Evolutionary conservation across 2,113 vertebrate species (phyloP), one percentile per base, ranked within the genome.

Genomic region (Marmota flaviventris): DNA sequence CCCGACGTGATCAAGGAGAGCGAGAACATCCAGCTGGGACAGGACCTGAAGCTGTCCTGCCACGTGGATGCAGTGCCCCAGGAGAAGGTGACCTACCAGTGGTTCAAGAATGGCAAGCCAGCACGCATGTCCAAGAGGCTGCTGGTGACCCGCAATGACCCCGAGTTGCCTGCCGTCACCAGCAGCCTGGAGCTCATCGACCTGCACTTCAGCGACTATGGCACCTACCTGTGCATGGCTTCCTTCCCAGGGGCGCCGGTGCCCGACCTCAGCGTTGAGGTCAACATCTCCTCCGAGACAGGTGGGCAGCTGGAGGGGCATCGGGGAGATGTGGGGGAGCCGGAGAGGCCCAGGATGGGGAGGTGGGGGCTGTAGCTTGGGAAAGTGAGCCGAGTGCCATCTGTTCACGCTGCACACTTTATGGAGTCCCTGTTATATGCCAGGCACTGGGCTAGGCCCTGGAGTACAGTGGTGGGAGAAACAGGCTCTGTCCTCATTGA

Each of bases 1-100:
- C 99, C 99, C 0, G 99, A 99, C 79, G 99, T 99, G 97, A 99
- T 99, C 99, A 99, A 99, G 98, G 99, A 99, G 98, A 99, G 99
- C 0, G 99, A 99, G 98, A 99, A 98, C 98, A 99, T 99, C 98
- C 99, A 99, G 97, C 99, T 99, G 98, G 99, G 99, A 61, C 99
- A 99, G 69, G 99, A 99, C 98, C 99, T 99, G 98, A 99, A 99
- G 98, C 98, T 99, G 32, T 99, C 99, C 0, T 99, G 99, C 97
- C 99, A 99, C 0, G 99, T 99, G 27, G 99, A 99, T n/a, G 99
- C 99, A 20, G 99, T 99, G 32, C 99, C 99, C 2, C 99, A 99
- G 98, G 99, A 99, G 98, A 99, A 99, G 98, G 99, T 99, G 97
- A 99, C 99, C 98, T 99, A 99, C 97, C 99, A 99, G 82, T 99